A percentile compares a stretch with the other conserved stretches of the same genome.
These are phyloP conservation scores for Parauchenoglanis punctatus DNA, from an alignment of 2,797 vertebrate species.

Conservation along the genomic window DNA sequence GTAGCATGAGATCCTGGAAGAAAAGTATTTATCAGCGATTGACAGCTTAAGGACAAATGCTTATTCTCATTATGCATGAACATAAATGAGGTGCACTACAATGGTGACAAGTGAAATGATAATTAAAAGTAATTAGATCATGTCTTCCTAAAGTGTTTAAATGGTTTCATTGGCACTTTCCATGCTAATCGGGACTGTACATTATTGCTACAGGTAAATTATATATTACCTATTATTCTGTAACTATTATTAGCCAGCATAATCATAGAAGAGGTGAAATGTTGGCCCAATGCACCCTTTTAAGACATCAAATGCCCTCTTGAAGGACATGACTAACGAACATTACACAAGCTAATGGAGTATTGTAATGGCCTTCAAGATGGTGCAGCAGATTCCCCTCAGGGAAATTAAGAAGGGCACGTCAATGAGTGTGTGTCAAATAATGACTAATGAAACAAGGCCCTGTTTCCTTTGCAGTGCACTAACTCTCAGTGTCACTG, in stretches of 20 bases:
- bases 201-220: slow-evolving; percentile 9
- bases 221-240: slow-evolving; percentile 19
- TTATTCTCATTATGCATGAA: slow-evolving; percentile 18
- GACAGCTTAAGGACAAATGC: neutral
- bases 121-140: slow-evolving; percentile 23
- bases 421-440: slow-evolving; percentile 47
- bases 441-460: slow-evolving; percentile 42
- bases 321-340: slow-evolving; percentile 38
- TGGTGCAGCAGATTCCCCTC: slow-evolving; percentile 35
- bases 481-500: slow-evolving; percentile 24
- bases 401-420: slow-evolving; percentile 35
- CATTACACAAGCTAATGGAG: slow-evolving; percentile 41
- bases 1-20: neutral
- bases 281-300: neutral
- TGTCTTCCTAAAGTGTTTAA: slow-evolving; percentile 1
- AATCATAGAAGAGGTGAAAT: slow-evolving; percentile 27
- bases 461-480: slow-evolving; percentile 25
- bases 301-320: slow-evolving; percentile 20
- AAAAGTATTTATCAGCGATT: neutral
- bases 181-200: neutral
- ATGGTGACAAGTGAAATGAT: slow-evolving; percentile 1
- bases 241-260: slow-evolving; percentile 12
- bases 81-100: neutral
- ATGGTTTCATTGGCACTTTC: slow-evolving; percentile 11
- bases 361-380: slow-evolving; percentile 47